Evolutionary conservation across 2,888 invertebrate species (phyloP).

Genomic region (Cheilosia vulpina): DNA sequence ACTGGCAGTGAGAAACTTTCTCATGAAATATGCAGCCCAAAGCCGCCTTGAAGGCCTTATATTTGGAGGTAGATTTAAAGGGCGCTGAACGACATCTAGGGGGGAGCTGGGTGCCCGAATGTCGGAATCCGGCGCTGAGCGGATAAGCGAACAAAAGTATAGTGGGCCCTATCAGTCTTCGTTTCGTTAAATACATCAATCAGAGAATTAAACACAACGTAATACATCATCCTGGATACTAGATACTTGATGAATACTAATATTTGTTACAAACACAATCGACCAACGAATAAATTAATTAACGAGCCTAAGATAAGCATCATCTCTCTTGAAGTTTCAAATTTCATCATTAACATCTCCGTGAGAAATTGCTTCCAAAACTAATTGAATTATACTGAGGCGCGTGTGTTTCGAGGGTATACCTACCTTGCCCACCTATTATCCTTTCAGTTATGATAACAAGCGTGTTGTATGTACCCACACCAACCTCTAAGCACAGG

Average conservation of each 20-base stretch:
- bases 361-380: constrained; percentile 44
- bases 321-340: constrained; percentile 33
- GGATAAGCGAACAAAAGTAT: too few species aligned
- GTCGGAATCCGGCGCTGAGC: too few species aligned
- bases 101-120: too few species aligned
- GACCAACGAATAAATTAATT: neutral
- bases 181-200: too few species aligned
- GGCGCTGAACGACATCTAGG: too few species aligned
- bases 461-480: neutral
- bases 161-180: too few species aligned
- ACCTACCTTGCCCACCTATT: constrained; percentile 54
- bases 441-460: constrained; percentile 51
- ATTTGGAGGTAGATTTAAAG: too few species aligned
- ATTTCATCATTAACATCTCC: constrained; percentile 54
- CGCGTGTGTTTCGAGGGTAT: constrained; percentile 13
- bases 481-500: constrained; percentile 42
- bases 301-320: neutral
- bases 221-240: too few species aligned
- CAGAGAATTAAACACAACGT: too few species aligned
- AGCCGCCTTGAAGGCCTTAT: too few species aligned
- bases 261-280: neutral
- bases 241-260: neutral
- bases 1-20: too few species aligned
- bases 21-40: too few species aligned
- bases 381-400: constrained; percentile 6